A percentile compares a stretch with the other conserved stretches of the same genome.
Conservation (phyloP, 2,113 vertebrate genomes). For the Oxyura jamaicensis region DNA sequence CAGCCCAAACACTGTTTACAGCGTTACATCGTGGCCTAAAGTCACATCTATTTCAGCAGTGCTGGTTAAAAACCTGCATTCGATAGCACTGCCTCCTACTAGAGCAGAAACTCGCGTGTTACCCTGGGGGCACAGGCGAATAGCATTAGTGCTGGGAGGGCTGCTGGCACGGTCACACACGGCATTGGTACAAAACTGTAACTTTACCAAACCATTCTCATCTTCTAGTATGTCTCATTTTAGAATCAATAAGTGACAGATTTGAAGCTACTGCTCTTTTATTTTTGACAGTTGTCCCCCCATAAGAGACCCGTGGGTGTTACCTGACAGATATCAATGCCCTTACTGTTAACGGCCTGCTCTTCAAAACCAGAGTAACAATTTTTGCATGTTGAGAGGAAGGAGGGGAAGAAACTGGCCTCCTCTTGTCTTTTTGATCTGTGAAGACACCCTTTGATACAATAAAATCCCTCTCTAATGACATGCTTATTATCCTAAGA, state of each 20-base stretch:
- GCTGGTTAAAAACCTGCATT: not conserved
- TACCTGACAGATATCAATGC: not conserved
- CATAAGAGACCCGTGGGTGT: not conserved
- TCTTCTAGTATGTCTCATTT: not conserved
- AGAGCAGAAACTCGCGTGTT: not conserved
- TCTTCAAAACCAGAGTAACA: not conserved
- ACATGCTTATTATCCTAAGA: not conserved
- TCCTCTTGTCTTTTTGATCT: not conserved
- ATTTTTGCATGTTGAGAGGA: not conserved
- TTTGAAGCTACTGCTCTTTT: not conserved
- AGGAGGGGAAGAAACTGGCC: not conserved
- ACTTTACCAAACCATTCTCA: not conserved
- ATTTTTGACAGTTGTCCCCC: not conserved
- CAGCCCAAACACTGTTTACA: not conserved
- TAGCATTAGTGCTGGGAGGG: not conserved
- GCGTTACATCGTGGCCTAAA: not conserved
- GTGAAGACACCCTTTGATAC: not conserved
- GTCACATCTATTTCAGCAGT: not conserved
- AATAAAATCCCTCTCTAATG: not conserved
- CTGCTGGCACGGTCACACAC: not conserved
- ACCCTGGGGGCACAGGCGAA: not conserved
- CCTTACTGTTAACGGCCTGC: not conserved
- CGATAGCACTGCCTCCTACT: not conserved
- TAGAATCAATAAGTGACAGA: not conserved
- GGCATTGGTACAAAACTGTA: not conserved